Evolutionary conservation across 2,888 invertebrate genomes (phyloP), one percentile per base, ranked within the genome.

Genomic region (Pinctada fucata): DNA sequence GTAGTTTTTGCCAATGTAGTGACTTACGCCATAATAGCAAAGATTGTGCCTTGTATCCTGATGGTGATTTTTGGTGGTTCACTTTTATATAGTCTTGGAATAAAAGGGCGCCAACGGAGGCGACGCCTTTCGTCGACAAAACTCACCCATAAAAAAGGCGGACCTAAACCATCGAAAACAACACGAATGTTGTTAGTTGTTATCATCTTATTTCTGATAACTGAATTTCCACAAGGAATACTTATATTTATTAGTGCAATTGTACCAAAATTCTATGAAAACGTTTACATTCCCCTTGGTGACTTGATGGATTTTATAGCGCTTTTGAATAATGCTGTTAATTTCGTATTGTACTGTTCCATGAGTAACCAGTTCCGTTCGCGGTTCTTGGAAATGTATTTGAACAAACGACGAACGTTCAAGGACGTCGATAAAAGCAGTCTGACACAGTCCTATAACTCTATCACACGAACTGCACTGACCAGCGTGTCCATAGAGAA

Each of bases 221-320:
- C 97, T 0, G 97, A 97, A 91, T 95, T 97, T 83, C 97, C 97
- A 0, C 97, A 97, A 91, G 97, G 93, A 13, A 86, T 93, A n/a
- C 87, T 93, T 79, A 97, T 96, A 0, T 94, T 97, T 31, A 94
- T 97, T 58, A 96, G 96, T 79, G 93, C 95, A 4, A 94, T 96
- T 71, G 97, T 89, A 16, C 84, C 96, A 5, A 95, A 95, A 90
- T 96, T 97, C 92, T 92, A 91, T 81, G 83, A 87, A 52, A 87
- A 88, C 52, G 90, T 93, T 51, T 97, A 98, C 93, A 84, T 87
- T 68, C 92, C 91, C 13, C 86, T 93, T 13, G 93, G 93, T 1
- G 97, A 97, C 90, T 91, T 97, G 75, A 97, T 97, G 96, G 98
- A 98, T 93, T 95, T 97, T 81, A 92, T 98, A 87, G 97, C 98